Conservation (phyloP, 1,140 invertebrate genomes). For the Drosophila rufa region DNA sequence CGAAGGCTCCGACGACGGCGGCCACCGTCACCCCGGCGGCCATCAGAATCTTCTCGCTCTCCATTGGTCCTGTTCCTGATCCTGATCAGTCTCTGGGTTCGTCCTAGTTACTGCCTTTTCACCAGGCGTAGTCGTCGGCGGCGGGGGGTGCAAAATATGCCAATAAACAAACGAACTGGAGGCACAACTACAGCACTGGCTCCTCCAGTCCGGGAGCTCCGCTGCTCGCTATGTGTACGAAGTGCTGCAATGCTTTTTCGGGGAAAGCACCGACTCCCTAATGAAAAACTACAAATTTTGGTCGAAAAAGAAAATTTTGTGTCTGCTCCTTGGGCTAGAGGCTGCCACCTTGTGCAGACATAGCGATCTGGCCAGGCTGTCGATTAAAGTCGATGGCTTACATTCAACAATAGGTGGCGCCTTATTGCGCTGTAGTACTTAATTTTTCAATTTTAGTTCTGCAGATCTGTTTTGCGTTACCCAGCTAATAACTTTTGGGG, state of each 20-base stretch:
- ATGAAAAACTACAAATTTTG: neutral
- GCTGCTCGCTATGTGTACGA: neutral
- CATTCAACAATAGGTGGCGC: neutral
- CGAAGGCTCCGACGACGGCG: constrained; percentile 91
- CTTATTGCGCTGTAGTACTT: neutral
- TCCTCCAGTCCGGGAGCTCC: constrained; percentile 9
- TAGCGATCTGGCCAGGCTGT: neutral
- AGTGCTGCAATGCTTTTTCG: neutral
- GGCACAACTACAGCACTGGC: constrained; percentile 15
- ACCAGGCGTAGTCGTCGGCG: too few relatives aligned
- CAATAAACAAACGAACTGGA: constrained; percentile 3
- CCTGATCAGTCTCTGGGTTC: neutral
- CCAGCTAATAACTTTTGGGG: too few relatives aligned
- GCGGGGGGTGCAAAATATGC: neutral
- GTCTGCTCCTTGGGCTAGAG: constrained; percentile 12
- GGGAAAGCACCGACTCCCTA: neutral
- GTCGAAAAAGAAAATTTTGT: constrained; percentile 24
- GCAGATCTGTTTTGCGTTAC: too few relatives aligned
- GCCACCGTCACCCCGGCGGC: constrained; percentile 91
- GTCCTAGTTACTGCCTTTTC: neutral
- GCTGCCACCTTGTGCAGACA: neutral
- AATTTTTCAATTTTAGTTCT: too few relatives aligned
- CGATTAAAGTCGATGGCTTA: neutral
- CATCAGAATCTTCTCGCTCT: constrained; percentile 85
- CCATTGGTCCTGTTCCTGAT: constrained; percentile 53